Base-by-base conservation (phyloP, 2,113 vertebrate species). In the Hydrolagus affinis region DNA sequence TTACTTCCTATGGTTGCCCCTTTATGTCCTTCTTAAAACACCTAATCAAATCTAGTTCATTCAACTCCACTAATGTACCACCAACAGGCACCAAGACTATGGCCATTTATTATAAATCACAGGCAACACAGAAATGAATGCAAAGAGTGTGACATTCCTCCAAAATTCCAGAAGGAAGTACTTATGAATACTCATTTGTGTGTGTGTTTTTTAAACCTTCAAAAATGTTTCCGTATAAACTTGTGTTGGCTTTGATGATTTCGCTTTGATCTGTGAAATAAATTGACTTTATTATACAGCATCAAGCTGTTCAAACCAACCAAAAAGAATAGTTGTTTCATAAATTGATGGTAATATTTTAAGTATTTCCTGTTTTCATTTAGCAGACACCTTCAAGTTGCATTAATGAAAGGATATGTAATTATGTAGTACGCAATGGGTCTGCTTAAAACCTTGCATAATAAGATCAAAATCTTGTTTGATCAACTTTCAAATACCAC, bases 341-440 rank as follows among this genome's bases (percentile, higher is more conserved):
- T 44, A 44, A 44, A 44, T 44, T 44, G 44, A 44, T 44, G 44
- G 44, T 1, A 44, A 44, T 44, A 44, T 44, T n/a, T 44, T 44
- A 44, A 44, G 1, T 44, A 44, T 44, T 44, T 44, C 44, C 44
- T 44, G 44, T 44, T 44, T 44, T 44, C 44, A 44, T 66, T 66
- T 66, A 83, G 59, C 60, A 30, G 14, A 19, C 12, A 66, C 30
- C 23, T 72, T 28, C 25, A 28, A 72, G 8, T 3, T 64, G 77
- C 19, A 66, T 64, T 83, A 83, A 83, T 30, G n/a, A 83, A 60
- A 66, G 77, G 1, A 83, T 64, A 17, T 83, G 62, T 83, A 83
- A 83, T 4, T 19, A n/a, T 28, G 23, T 15, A 28, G 77, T 64
- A 15, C 64, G 23, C 60, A 28, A 60, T 25, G 12, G 28, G 28